These are phyloP conservation scores for Epizoanthus stellaris DNA, from an alignment of 92 coral and sea anemone genomes.

Conservation along the genomic window DNA sequence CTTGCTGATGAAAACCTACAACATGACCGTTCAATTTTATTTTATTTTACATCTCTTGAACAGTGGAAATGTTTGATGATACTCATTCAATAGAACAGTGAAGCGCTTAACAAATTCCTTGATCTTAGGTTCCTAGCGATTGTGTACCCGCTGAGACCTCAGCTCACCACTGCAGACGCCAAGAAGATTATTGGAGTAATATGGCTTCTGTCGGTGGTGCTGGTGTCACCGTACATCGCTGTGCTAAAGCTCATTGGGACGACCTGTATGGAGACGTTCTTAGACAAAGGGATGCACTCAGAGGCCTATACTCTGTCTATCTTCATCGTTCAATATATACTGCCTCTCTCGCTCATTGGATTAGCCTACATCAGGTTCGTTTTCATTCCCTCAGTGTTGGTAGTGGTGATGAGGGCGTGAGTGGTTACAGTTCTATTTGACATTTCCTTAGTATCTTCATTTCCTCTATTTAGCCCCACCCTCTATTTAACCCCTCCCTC, in stretches of 20 bases:
- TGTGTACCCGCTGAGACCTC: conserved; percentile 91
- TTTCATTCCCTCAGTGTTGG: no score
- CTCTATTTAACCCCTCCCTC: no score
- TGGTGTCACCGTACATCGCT: conserved; percentile 94
- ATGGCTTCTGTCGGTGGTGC: conserved; percentile 83
- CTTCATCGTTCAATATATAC: conserved; percentile 87
- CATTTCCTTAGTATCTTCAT: no score
- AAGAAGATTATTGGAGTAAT: conserved; percentile 84
- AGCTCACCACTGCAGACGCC: conserved; percentile 84
- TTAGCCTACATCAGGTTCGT: conserved; percentile 87
- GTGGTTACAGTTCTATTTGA: no score
- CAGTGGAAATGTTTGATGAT: no score
- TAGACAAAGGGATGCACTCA: conserved; percentile 82
- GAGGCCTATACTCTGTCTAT: conserved; percentile 84
- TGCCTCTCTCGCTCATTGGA: conserved; percentile 89
- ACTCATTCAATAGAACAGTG: no score
- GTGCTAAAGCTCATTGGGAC: conserved; percentile 67
- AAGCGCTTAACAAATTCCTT: neutral
- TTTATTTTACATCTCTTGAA: no score
- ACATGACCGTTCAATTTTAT: no score
- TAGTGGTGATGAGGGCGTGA: no score
- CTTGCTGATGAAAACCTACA: no score
- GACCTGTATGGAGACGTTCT: conserved; percentile 73
- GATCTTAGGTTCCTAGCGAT: conserved; percentile 88
- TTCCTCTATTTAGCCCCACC: no score